Conservation (phyloP, 2,113 vertebrate genomes). For the Corythornis cristatus region DNA sequence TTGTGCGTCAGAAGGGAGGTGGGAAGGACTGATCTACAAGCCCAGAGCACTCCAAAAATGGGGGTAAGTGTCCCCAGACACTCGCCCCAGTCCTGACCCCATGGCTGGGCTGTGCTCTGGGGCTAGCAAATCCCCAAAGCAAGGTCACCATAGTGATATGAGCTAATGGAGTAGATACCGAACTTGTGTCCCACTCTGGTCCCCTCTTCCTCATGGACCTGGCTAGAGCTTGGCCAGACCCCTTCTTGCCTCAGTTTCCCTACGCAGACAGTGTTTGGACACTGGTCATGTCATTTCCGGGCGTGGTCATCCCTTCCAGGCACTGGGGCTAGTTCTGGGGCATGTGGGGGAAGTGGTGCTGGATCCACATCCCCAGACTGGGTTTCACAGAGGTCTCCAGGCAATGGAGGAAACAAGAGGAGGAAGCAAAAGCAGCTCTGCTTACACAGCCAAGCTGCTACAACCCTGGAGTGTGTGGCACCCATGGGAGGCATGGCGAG, state of each 20-base stretch:
- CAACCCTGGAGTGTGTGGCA: accelerated
- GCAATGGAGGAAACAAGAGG: not conserved
- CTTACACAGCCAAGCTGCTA: accelerated
- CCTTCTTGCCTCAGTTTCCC: not conserved
- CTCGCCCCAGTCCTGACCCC: not conserved
- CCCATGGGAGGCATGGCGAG: accelerated
- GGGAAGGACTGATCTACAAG: not conserved
- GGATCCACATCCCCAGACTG: accelerated
- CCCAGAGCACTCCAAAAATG: not conserved
- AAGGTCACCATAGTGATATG: accelerated
- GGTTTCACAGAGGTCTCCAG: not conserved
- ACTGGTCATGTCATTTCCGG: not conserved
- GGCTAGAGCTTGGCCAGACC: not conserved
- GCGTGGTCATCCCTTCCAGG: not conserved
- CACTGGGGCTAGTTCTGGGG: accelerated
- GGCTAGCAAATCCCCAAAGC: not conserved
- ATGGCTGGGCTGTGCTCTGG: not conserved
- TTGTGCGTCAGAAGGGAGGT: not conserved
- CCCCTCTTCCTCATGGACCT: not conserved
- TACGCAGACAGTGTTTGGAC: accelerated
- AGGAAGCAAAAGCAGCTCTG: not conserved
- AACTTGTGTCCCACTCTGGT: accelerated
- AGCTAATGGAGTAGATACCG: accelerated
- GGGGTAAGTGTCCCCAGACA: too few species aligned
- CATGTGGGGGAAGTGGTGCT: accelerated